Evolutionary conservation across 1,140 invertebrate species (phyloP).

Genomic region (Drosophila tristis): DNA sequence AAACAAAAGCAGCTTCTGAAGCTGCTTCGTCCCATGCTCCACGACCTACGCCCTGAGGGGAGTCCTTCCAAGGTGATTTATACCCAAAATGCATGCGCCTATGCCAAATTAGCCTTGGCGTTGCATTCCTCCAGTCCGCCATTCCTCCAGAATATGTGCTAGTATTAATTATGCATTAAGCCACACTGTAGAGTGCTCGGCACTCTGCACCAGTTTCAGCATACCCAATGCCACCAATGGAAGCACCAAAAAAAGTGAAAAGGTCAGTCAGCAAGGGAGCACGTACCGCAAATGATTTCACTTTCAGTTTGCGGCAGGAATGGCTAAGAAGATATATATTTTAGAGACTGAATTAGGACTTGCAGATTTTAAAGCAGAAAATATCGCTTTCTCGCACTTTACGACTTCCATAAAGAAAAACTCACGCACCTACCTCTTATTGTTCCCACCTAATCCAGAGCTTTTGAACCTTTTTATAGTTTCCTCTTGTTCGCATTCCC

Average conservation of each 20-base stretch:
- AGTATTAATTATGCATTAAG: constrained; percentile 75
- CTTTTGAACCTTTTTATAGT: too few relatives aligned
- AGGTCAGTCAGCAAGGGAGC: constrained; percentile 38
- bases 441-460: too few relatives aligned
- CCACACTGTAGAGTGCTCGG: constrained; percentile 1
- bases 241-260: constrained; percentile 17
- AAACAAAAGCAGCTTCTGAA: constrained; percentile 61
- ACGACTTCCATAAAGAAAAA: too few relatives aligned
- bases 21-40: constrained; percentile 39
- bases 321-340: too few relatives aligned
- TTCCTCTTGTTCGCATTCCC: not conserved
- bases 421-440: too few relatives aligned
- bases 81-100: constrained; percentile 65
- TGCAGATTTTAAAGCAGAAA: too few relatives aligned
- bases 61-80: constrained; percentile 73
- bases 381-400: too few relatives aligned
- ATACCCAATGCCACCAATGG: constrained; percentile 10
- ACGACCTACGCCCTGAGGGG: constrained; percentile 5
- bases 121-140: constrained; percentile 47
- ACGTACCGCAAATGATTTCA: constrained; percentile 26
- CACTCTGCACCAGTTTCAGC: constrained; percentile 5
- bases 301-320: too few relatives aligned
- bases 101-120: constrained; percentile 75
- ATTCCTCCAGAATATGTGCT: constrained; percentile 36
- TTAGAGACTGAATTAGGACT: too few relatives aligned